Evolutionary conservation across 2,797 vertebrate genomes (phyloP), one percentile per base, ranked within the genome.

Genomic region (Acanthurus lineatus): DNA sequence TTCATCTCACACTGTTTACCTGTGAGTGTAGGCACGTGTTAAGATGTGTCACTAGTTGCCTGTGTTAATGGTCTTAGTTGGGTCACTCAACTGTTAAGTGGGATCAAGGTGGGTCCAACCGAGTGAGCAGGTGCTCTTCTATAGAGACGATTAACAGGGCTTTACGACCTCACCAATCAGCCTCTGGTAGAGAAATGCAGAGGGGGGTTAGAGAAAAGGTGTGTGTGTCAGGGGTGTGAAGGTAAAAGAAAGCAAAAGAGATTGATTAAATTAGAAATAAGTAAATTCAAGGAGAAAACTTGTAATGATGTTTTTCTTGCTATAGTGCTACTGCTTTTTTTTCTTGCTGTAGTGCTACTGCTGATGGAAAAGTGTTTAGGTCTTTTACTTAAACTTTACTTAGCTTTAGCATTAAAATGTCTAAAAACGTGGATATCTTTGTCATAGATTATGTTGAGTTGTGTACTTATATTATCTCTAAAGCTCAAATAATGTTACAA

Each of bases 51-150:
- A 81, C 72, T 86, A 56, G 82, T 70, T 83, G 76, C 67, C 63
- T 58, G 62, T 84, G 89, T 82, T 91, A 93, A 92, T 88, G 82
- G 69, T 81, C 69, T 94, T 94, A 92, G 68, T 38, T 65, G 32
- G 64, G 90, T 88, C 81, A 73, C 82, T 92, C 89, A 89, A 85
- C 88, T 90, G 87, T 61, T 92, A 91, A 92, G 82, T 87, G 85
- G 91, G 91, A 93, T 93, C 86, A 92, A 70, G 61, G 67, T 54
- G 72, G 72, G 54, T 74, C 54, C 19, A 75, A 66, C 16, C 10
- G 6, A 80, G 85, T 57, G 72, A 86, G 81, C 89, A 90, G 89
- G 71, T 90, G 88, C 78, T 80, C 59, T 20, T 72, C 66, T 51
- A 80, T 45, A 81, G 88, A 90, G 87, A 75, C 74, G 86, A 92